Evolutionary conservation across 2,113 vertebrate genomes (phyloP).

Genomic region (Ivindomyrus marchei): DNA sequence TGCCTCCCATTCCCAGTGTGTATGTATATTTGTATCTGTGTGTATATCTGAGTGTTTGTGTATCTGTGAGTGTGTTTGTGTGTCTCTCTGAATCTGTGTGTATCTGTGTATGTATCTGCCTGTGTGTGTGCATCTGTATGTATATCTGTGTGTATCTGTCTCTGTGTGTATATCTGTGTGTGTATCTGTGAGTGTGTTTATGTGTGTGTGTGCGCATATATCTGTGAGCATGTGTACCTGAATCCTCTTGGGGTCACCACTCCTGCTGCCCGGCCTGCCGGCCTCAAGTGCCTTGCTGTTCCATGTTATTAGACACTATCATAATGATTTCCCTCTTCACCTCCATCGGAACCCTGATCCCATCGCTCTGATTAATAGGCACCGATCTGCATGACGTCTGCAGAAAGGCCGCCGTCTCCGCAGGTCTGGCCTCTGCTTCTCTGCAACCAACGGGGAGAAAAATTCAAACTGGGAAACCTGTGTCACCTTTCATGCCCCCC

Average conservation of each 20-base stretch:
- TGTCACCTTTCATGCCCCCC: not conserved
- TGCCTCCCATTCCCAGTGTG: not conserved
- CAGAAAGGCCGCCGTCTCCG: slow-evolving; percentile 44
- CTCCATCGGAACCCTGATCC: slow-evolving; percentile 75
- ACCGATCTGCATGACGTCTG: slow-evolving; percentile 53
- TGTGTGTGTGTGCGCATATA: not conserved
- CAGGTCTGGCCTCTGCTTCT: slow-evolving; percentile 35
- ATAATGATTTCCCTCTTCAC: slow-evolving; percentile 75
- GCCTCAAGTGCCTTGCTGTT: slow-evolving; percentile 62
- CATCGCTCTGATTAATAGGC: slow-evolving; percentile 74
- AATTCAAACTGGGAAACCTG: not conserved
- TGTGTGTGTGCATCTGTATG: no score
- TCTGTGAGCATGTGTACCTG: not conserved
- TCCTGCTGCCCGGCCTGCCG: slow-evolving; percentile 33
- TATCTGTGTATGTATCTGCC: no score
- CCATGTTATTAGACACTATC: slow-evolving; percentile 74
- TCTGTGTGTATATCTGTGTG: no score
- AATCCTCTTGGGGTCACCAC: slow-evolving; percentile 35
- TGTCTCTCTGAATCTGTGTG: no score
- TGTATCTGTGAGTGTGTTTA: not conserved
- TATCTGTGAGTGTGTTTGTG: not conserved
- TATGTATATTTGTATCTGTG: not conserved
- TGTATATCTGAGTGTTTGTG: not conserved
- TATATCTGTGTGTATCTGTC: no score
- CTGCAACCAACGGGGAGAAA: not conserved